Conservation (phyloP, 1,140 invertebrate species). For the Cherax quadricarinatus region DNA sequence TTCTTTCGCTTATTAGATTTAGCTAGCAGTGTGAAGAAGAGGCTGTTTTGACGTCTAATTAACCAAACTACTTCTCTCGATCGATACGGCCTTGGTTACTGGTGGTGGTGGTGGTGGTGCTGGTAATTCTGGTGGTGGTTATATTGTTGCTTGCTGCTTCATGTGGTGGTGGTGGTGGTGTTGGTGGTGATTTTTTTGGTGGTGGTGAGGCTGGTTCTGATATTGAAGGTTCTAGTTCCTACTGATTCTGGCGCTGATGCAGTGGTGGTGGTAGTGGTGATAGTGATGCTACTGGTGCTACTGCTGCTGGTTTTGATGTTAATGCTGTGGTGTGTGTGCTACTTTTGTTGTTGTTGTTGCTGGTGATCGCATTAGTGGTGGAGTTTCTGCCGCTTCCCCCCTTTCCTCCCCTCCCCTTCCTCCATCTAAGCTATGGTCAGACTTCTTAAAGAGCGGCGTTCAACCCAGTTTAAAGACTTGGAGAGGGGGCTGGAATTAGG, state of each 20-base stretch:
- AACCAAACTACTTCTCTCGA: slow-evolving; percentile 29
- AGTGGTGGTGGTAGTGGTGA: too few species aligned
- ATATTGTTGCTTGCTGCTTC: too few species aligned
- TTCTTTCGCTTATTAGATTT: slow-evolving; percentile 65
- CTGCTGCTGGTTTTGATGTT: too few species aligned
- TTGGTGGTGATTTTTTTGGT: too few species aligned
- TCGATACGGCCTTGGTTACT: background rate
- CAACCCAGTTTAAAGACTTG: background rate
- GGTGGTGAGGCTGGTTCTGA: too few species aligned
- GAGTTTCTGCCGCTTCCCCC: background rate
- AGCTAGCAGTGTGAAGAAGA: slow-evolving; percentile 57
- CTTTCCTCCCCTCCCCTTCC: background rate
- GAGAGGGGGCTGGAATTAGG: background rate
- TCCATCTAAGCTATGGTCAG: background rate
- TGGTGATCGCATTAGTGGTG: too few species aligned
- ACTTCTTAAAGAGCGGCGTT: background rate
- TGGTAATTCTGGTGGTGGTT: background rate
- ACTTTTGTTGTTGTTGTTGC: too few species aligned
- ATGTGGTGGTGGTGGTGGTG: too few species aligned
- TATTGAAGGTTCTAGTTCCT: too few species aligned
- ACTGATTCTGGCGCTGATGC: too few species aligned
- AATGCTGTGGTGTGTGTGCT: too few species aligned
- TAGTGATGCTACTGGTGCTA: too few species aligned
- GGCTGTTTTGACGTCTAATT: slow-evolving; percentile 62
- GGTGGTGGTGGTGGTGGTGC: background rate